These are phyloP conservation scores for Cotesia chilonis DNA, from an alignment of 1,140 invertebrate species.

Conservation along the genomic window DNA sequence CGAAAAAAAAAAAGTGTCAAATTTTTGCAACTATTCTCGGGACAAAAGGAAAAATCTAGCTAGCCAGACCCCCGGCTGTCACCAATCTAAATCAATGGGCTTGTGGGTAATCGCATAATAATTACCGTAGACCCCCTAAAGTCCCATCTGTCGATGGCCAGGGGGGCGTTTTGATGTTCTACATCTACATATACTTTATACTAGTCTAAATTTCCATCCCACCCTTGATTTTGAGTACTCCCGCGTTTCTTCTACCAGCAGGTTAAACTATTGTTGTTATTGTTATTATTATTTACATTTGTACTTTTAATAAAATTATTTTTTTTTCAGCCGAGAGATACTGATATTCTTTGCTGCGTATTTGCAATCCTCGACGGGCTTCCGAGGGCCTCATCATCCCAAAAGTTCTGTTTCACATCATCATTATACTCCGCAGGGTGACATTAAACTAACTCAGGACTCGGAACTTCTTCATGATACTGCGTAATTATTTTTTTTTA, in stretches of 20 bases:
- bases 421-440: conserved; percentile 63
- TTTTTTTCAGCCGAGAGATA: conserved; percentile 32
- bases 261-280: neutral
- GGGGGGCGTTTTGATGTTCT: conserved; percentile 46
- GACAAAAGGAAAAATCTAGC: conserved; percentile 23
- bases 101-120: conserved; percentile 67
- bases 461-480: conserved; percentile 74
- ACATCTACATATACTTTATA: no score
- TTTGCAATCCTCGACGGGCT: conserved; percentile 40
- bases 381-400: conserved; percentile 79
- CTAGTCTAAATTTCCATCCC: conserved; percentile 1
- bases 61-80: conserved; percentile 49
- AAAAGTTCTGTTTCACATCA: conserved; percentile 68
- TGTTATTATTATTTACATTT: neutral
- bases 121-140: conserved; percentile 60
- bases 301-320: neutral
- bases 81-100: conserved; percentile 65
- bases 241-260: neutral
- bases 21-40: conserved; percentile 22
- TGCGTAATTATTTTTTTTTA: conserved; percentile 64
- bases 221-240: conserved; percentile 20
- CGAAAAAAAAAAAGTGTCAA: no score
- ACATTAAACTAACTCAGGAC: conserved; percentile 73
- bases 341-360: conserved; percentile 44
- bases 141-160: conserved; percentile 60